phyloP scores from a whole-genome alignment of 2,113 vertebrate species.

The Notiomystis cincta region DNA sequence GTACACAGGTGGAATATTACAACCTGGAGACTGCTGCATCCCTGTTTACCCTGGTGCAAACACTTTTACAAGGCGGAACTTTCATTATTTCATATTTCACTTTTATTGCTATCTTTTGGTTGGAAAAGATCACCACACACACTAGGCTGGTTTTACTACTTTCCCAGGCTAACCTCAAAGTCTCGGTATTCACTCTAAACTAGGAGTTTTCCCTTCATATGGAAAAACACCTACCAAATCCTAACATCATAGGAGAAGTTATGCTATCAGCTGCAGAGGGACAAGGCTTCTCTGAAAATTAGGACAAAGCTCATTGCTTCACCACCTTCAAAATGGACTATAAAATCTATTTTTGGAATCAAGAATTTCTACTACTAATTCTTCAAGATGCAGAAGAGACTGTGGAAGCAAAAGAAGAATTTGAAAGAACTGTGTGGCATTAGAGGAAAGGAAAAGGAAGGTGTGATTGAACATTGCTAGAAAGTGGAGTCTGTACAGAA shows the following conservation, averaged over 20 bases:
- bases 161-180: not conserved
- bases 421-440: not conserved
- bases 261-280: not conserved
- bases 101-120: not conserved
- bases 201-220: not conserved
- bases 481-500: not conserved
- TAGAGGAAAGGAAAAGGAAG: not conserved
- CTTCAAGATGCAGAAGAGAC: not conserved
- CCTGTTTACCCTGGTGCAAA: not conserved
- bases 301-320: not conserved
- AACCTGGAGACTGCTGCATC: not conserved
- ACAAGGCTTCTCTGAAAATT: not conserved
- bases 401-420: not conserved
- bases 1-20: not conserved
- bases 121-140: not conserved
- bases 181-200: not conserved
- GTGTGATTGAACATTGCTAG: not conserved
- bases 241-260: not conserved
- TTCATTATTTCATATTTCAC: not conserved
- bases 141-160: not conserved
- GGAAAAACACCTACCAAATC: not conserved
- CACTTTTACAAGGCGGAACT: not conserved
- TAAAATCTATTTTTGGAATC: not conserved
- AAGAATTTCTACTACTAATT: not conserved
- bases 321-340: not conserved